Percentiles rank a stretch among this genome's conserved stretches.
phyloP scores from a whole-genome alignment of 2,888 invertebrate species.

The Drosophila siamana region DNA sequence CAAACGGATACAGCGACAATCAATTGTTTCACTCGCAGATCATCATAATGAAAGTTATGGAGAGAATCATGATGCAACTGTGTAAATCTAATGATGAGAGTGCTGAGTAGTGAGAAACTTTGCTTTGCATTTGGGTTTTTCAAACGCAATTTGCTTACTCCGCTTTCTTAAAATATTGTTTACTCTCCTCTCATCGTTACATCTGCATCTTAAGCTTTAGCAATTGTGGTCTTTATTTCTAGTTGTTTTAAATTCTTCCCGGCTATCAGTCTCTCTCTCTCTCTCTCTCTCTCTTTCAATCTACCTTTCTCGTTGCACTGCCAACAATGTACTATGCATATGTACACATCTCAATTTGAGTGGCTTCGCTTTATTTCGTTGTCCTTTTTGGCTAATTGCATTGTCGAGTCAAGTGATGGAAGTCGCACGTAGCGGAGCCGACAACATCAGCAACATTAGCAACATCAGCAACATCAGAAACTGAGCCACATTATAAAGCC shows the following conservation, averaged over 20 bases:
- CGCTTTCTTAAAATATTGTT: no score
- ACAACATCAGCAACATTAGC: slow-evolving; percentile 17
- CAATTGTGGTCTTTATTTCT: no score
- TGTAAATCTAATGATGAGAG: neutral
- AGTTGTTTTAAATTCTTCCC: no score
- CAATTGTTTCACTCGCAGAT: slow-evolving; percentile 2
- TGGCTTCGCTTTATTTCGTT: slow-evolving; percentile 18
- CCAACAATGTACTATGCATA: neutral
- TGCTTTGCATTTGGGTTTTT: no score
- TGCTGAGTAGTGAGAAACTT: neutral
- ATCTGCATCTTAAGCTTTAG: no score
- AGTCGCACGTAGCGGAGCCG: slow-evolving; percentile 54
- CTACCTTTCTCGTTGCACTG: neutral
- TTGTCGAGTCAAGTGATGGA: slow-evolving; percentile 57
- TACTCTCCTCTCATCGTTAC: neutral
- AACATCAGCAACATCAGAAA: slow-evolving; percentile 25
- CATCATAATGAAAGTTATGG: neutral
- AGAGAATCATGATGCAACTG: neutral
- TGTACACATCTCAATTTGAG: slow-evolving; percentile 17
- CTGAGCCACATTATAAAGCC: slow-evolving; percentile 74
- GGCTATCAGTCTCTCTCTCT: no score
- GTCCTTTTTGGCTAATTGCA: slow-evolving; percentile 45
- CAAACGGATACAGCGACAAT: slow-evolving; percentile 64
- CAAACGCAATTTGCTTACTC: no score
- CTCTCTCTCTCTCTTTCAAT: neutral